Base-by-base conservation (phyloP, 2,888 invertebrate genomes). In the Amblyjoppa fuscipennis region DNA sequence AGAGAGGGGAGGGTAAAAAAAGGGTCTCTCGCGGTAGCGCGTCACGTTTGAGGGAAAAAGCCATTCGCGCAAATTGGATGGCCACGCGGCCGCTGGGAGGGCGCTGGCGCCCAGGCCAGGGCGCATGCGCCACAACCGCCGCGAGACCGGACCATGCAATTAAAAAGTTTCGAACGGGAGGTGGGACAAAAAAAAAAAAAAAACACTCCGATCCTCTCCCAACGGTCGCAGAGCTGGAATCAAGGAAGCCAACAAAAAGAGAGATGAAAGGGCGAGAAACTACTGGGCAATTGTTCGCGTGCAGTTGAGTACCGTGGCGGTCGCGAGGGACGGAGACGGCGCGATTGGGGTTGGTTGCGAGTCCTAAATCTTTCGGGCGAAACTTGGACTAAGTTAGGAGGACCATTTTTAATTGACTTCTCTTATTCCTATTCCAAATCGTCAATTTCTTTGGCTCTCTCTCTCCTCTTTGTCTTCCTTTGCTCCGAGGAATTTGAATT, bases 21-120 rank as follows among this genome's bases (percentile, higher is more conserved):
- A 76, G 71, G 61, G 71, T 64, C 59, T 51, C 25, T 87, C 80
- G 61, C 71, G 82, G 74, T 76, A 81, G 75, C 75, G 88, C 87
- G 88, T 88, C 89, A 87, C 91, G 89, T 91, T 90, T 89, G 90
- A 89, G 90, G 81, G 34, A 90, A 91, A 90, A 91, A 90, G 89
- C 91, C 89, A 92, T 92, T 92, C 91, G 91, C 89, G 91, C 91
- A 92, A 93, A 93, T 93, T 93, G 93, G 93, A 93, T 92, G 90
- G 91, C 88, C 91, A 90, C 87, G 91, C 86, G 77, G 84, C 59
- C 79, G 88, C 83, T 20, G 20, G 25, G 20, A 20, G 20, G 20
- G 20, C 20, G 20, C 20, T 20, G 20, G 20, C 20, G 20, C 20
- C 20, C 20, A 20, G 20, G 20, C 20, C 20, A 20, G 20, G 20